Base-by-base conservation (phyloP, 2,113 vertebrate genomes). In the Heptranchias perlo region DNA sequence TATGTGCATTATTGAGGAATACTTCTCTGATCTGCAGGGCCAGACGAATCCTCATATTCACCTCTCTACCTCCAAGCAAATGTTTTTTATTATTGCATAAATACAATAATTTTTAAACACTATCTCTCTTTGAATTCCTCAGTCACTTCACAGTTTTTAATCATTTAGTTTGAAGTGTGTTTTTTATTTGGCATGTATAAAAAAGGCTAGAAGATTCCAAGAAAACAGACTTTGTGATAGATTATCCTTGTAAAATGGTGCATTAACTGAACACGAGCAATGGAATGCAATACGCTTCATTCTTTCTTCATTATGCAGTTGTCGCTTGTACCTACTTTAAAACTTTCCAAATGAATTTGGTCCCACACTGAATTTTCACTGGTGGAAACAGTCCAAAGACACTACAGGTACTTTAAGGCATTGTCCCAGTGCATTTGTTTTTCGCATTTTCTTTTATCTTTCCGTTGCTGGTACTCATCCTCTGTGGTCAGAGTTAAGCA, bases 381-480 rank as follows among this genome's bases (percentile, higher is more conserved):
- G 97, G 97, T 97, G 96, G 16, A 97, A 97, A 97, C 96, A 97
- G 97, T 98, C 97, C 96, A 96, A 97, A 97, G 98, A 98, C 97
- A 98, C 97, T 96, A 97, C 97, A 98, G 97, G 97, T 97, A 98
- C 96, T 97, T 98, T 99, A 98, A 99, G 98, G 98, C 98, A 98
- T 97, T 97, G 96, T 97, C 97, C 98, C 97, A 96, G 97, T 98
- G 97, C 97, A 97, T 98, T 65, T 96, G 96, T 96, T 93, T 96
- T 47, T 95, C 44, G 39, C 95, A 94, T 96, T 97, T 94, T 96
- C 76, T 96, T 96, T 96, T 96, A 96, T 97, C 97, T 96, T 0
- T 96, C 94, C 96, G 96, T 96, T 96, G 97, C 97, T 97, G 97
- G 97, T 96, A 96, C 97, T 47, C 96, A 96, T 97, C 97, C 96